phyloP scores from a whole-genome alignment of 2,888 invertebrate species.

The Sphecodes monilicornis region DNA sequence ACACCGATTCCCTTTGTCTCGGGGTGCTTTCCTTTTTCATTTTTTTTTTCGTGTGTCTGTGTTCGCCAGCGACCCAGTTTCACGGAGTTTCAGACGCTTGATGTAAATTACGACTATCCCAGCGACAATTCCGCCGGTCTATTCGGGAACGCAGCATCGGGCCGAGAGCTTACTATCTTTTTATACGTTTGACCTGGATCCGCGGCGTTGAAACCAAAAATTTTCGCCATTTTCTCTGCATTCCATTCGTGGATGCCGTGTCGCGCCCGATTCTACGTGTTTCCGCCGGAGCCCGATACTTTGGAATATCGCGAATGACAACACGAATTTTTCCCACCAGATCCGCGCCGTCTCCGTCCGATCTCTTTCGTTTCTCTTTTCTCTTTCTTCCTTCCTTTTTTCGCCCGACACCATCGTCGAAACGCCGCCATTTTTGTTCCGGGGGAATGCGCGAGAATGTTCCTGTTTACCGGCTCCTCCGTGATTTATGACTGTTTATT shows the following conservation, averaged over 20 bases:
- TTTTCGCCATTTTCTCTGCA: constrained; percentile 32
- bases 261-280: constrained; percentile 7
- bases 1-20: constrained; percentile 9
- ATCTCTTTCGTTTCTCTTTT: background rate
- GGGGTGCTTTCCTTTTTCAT: background rate
- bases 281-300: constrained; percentile 3
- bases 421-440: constrained; percentile 48
- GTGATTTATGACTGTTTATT: constrained; percentile 63
- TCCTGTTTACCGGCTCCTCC: constrained; percentile 50
- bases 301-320: constrained; percentile 34
- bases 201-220: constrained; percentile 47
- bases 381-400: background rate
- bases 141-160: constrained; percentile 46
- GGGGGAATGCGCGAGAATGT: constrained; percentile 37
- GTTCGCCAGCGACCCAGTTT: constrained; percentile 43
- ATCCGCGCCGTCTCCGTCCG: background rate
- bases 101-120: constrained; percentile 56
- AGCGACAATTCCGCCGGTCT: constrained; percentile 44
- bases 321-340: constrained; percentile 22
- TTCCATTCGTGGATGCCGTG: constrained; percentile 39
- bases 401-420: constrained; percentile 8
- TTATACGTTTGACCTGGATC: constrained; percentile 52
- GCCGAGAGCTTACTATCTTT: constrained; percentile 45
- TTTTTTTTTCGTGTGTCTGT: background rate
- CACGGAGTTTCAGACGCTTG: constrained; percentile 26